Evolutionary conservation across 2,113 vertebrate species (phyloP).

Genomic region (Delphinus delphis): DNA sequence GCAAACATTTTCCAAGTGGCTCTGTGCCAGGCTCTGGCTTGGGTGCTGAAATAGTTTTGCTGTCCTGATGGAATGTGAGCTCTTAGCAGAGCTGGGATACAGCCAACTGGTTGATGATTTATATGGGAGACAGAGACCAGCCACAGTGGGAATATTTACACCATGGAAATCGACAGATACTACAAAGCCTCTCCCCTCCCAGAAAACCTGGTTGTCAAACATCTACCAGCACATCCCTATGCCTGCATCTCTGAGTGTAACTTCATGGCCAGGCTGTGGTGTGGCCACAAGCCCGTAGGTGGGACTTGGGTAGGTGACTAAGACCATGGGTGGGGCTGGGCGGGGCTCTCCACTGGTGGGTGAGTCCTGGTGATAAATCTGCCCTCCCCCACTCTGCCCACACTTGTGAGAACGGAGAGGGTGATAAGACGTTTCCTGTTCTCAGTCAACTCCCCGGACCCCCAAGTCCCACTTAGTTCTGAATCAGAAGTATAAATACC

Average conservation of each 20-base stretch:
- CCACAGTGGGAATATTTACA: accelerated
- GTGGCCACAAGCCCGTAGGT: not conserved
- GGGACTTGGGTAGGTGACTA: not conserved
- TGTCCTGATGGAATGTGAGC: accelerated
- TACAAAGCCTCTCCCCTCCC: accelerated
- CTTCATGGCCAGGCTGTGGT: not conserved
- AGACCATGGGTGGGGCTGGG: not conserved
- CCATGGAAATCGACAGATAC: accelerated
- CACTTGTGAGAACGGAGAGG: not conserved
- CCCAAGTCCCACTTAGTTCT: not conserved
- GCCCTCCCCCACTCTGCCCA: accelerated
- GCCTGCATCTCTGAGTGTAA: not conserved
- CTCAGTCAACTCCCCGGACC: not conserved
- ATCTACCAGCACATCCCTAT: accelerated
- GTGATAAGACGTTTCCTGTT: not conserved
- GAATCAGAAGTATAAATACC: conserved; percentile 53
- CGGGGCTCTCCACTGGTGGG: not conserved
- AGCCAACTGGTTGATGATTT: accelerated
- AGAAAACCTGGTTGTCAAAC: not conserved
- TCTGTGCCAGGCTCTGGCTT: not conserved
- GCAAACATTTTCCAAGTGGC: not conserved
- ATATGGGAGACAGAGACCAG: not conserved
- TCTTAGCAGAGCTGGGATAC: accelerated
- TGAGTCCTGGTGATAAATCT: not conserved
- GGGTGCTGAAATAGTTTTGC: not conserved